These are phyloP conservation scores for Cynopterus sphinx DNA, from an alignment of 2,797 vertebrate species.

Conservation along the genomic window DNA sequence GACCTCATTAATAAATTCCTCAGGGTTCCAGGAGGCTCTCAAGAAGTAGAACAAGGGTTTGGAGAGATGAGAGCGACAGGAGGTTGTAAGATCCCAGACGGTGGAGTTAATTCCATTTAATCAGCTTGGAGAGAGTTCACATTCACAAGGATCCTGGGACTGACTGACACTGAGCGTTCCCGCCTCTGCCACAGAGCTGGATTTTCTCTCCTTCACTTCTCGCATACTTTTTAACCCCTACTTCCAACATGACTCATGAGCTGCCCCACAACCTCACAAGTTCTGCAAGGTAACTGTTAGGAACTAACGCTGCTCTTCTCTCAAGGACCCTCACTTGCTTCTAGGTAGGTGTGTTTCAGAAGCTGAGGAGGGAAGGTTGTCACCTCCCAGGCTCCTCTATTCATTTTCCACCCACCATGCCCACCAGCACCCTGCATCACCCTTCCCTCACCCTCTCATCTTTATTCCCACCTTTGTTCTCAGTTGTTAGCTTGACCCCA, in stretches of 20 bases:
- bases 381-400: neutral
- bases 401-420: neutral
- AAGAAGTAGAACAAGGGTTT: conserved; percentile 80
- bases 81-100: conserved; percentile 74
- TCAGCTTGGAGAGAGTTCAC: conserved; percentile 79
- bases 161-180: conserved; percentile 65
- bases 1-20: conserved; percentile 87
- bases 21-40: conserved; percentile 74
- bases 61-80: conserved; percentile 74
- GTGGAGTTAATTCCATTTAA: conserved; percentile 83
- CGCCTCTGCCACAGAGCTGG: conserved; percentile 14
- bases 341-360: neutral
- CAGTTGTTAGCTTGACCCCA: neutral
- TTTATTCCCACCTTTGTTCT: neutral
- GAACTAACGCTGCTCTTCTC: neutral
- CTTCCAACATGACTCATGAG: neutral
- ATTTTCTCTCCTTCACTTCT: conserved; percentile 54
- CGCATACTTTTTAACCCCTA: neutral
- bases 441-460: neutral
- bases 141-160: conserved; percentile 67
- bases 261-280: neutral
- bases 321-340: neutral
- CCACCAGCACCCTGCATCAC: no score
- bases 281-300: neutral
- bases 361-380: neutral